phyloP scores from a whole-genome alignment of 1,140 invertebrate genomes.

The Diplogasteroides magnus region DNA sequence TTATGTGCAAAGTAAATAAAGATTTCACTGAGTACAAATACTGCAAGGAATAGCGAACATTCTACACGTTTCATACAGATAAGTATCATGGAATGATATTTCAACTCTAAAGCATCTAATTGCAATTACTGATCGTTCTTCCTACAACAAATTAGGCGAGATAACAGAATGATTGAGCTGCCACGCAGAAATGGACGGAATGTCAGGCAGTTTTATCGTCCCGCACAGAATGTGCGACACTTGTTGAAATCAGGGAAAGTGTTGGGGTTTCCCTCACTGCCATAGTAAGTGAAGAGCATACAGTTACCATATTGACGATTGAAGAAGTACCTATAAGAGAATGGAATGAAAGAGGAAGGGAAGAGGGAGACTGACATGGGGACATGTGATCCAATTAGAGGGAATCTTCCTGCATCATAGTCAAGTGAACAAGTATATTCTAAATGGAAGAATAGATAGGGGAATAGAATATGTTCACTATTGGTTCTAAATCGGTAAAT shows the following conservation, averaged over 20 bases:
- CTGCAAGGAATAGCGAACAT: neutral
- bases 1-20: too few species aligned
- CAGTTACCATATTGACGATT: constrained; percentile 44
- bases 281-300: constrained; percentile 53
- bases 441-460: constrained; percentile 23
- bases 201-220: neutral
- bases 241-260: constrained; percentile 53
- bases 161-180: neutral
- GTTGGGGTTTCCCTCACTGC: constrained; percentile 47
- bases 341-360: neutral
- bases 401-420: constrained; percentile 47
- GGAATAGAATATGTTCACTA: constrained; percentile 13
- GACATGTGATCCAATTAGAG: constrained; percentile 15
- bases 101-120: neutral
- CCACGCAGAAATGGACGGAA: neutral
- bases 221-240: constrained; percentile 66
- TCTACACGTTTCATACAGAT: neutral
- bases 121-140: constrained; percentile 1
- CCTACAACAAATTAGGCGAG: neutral
- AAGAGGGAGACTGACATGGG: constrained; percentile 12
- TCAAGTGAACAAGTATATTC: constrained; percentile 43
- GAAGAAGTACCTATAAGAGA: constrained; percentile 42
- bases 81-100: neutral
- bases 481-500: too few species aligned
- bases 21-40: too few species aligned